These are phyloP conservation scores for Macrotrachela quadricornifera DNA, from an alignment of 1,140 invertebrate genomes.

Conservation along the genomic window DNA sequence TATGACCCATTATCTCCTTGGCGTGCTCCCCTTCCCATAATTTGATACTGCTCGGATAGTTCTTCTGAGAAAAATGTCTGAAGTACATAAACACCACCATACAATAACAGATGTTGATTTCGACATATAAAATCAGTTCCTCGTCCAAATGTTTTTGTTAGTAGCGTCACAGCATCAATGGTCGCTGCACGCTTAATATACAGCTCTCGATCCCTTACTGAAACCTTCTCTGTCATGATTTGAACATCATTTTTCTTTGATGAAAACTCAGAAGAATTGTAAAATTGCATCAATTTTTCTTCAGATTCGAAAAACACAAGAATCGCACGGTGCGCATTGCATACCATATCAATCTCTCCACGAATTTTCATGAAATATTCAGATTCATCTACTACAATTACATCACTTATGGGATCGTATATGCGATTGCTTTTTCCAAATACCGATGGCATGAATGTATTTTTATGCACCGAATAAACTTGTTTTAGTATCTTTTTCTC, in stretches of 20 bases:
- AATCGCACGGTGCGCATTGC: background rate
- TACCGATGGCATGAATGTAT: no score
- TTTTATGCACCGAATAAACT: no score
- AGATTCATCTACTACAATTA: background rate
- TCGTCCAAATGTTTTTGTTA: background rate
- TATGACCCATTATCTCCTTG: background rate
- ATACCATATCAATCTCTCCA: background rate
- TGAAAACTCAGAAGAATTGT: background rate
- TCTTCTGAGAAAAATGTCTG: background rate
- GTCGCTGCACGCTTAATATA: background rate
- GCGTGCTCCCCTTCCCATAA: background rate
- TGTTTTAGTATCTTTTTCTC: background rate
- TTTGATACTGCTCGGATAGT: background rate
- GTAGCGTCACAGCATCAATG: background rate
- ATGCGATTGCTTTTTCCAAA: background rate
- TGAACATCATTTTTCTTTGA: background rate
- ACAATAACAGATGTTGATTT: background rate
- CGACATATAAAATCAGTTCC: background rate
- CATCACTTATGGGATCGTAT: background rate
- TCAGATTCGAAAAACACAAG: background rate
- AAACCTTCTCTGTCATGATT: background rate
- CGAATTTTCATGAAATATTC: background rate
- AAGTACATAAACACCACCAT: background rate
- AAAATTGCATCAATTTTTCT: background rate
- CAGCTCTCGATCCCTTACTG: background rate